phyloP scores from a whole-genome alignment of 2,888 invertebrate genomes.

The Phengaris arion region DNA sequence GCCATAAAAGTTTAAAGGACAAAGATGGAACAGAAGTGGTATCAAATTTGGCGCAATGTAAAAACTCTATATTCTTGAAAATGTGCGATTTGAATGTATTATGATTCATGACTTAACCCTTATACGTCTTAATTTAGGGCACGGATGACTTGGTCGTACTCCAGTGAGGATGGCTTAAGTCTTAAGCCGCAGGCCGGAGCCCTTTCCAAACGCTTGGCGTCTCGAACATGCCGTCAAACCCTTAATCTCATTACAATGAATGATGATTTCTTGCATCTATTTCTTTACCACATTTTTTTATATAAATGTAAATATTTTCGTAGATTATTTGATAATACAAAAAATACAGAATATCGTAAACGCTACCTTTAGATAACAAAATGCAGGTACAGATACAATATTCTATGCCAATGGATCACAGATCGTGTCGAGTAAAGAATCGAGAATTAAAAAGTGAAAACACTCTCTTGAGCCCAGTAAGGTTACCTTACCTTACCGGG shows the following conservation, averaged over 20 bases:
- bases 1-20: no score
- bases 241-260: conserved; percentile 5
- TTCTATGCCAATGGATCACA: not conserved
- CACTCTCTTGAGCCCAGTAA: not conserved
- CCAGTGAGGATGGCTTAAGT: conserved; percentile 1
- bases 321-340: no score
- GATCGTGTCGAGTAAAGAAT: not conserved
- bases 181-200: conserved; percentile 8
- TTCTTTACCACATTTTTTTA: not conserved
- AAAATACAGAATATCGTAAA: no score
- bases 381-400: not conserved
- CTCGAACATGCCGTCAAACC: conserved; percentile 9
- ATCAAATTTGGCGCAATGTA: not conserved
- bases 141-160: conserved; percentile 17
- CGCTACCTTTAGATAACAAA: no score
- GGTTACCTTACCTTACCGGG: not conserved
- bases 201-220: conserved; percentile 9
- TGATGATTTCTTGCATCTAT: not conserved
- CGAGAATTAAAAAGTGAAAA: conserved; percentile 7
- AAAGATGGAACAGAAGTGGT: no score
- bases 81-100: not conserved
- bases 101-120: not conserved
- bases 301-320: no score
- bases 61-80: not conserved
- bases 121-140: conserved; percentile 16